phyloP scores from a whole-genome alignment of 2,888 invertebrate species.

The Oxyteleia sp. region DNA sequence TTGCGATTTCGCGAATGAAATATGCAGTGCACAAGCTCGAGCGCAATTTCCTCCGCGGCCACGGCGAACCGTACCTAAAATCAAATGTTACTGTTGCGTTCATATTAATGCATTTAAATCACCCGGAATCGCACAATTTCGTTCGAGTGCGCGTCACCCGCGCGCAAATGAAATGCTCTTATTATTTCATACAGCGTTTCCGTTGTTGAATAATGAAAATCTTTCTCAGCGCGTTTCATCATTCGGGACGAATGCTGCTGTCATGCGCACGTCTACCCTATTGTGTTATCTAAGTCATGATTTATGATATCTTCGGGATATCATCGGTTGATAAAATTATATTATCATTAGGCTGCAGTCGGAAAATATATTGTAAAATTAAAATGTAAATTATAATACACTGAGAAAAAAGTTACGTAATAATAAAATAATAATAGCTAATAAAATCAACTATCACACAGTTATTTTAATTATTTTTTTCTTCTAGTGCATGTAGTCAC shows the following conservation, averaged over 20 bases:
- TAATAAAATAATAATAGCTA: too few relatives aligned
- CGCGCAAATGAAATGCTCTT: conserved; percentile 13
- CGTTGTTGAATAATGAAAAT: conserved; percentile 17
- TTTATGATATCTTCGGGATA: background rate
- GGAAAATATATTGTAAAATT: background rate
- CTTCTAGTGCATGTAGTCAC: too few relatives aligned
- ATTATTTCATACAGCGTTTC: conserved; percentile 12
- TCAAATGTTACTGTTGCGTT: conserved; percentile 22
- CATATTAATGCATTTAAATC: conserved; percentile 28
- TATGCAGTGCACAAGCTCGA: conserved; percentile 77
- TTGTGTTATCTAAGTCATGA: background rate
- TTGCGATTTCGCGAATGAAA: conserved; percentile 83
- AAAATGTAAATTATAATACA: too few relatives aligned
- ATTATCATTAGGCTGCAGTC: background rate
- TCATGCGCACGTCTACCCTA: conserved; percentile 15
- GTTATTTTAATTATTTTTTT: too few relatives aligned
- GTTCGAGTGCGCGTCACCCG: background rate
- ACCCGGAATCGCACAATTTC: conserved; percentile 4
- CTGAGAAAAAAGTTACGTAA: too few relatives aligned
- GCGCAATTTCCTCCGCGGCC: conserved; percentile 74
- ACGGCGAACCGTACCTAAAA: conserved; percentile 12
- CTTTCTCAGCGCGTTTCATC: conserved; percentile 25
- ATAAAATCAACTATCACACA: too few relatives aligned
- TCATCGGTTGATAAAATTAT: background rate
- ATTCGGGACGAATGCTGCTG: background rate